Percentiles rank a stretch among this genome's conserved stretches.
phyloP scores from a whole-genome alignment of 2,888 invertebrate species.

The Andricus curvator region DNA sequence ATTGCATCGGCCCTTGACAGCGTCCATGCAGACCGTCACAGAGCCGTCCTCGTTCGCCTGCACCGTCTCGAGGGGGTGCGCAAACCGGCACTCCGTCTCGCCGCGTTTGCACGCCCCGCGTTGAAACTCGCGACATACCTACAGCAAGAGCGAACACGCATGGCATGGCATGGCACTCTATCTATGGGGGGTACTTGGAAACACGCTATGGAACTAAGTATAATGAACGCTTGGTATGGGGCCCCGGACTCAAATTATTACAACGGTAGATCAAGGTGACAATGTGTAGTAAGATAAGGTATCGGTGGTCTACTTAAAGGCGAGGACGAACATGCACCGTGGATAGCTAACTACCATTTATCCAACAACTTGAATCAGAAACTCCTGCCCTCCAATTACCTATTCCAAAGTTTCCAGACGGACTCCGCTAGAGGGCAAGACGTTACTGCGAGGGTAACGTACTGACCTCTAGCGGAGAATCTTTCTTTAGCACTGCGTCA shows the following conservation, averaged over 20 bases:
- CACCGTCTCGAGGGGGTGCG: slow-evolving; percentile 98
- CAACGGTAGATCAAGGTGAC: slow-evolving; percentile 49
- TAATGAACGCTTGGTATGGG: slow-evolving; percentile 51
- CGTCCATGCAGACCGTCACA: slow-evolving; percentile 99
- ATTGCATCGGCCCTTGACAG: slow-evolving; percentile 99
- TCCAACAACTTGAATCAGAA: slow-evolving; percentile 21
- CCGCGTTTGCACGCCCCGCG: slow-evolving; percentile 99
- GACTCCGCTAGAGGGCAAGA: no score
- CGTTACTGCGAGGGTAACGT: no score
- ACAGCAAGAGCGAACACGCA: slow-evolving; percentile 82
- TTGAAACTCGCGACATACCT: slow-evolving; percentile 99
- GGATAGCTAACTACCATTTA: slow-evolving; percentile 44
- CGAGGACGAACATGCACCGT: slow-evolving; percentile 52
- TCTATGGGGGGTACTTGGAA: slow-evolving; percentile 65
- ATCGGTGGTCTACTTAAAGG: slow-evolving; percentile 56
- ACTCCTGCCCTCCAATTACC: background rate
- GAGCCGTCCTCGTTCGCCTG: slow-evolving; percentile 98
- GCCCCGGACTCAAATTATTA: slow-evolving; percentile 48
- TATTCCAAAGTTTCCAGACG: background rate
- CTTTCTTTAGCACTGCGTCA: no score
- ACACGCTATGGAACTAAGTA: slow-evolving; percentile 57
- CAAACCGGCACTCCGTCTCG: slow-evolving; percentile 99
- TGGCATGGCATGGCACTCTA: slow-evolving; percentile 77
- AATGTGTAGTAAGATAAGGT: slow-evolving; percentile 52
- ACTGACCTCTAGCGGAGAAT: no score